Evolutionary conservation across 1,140 invertebrate genomes (phyloP).

Genomic region (Lepidostoma basale): DNA sequence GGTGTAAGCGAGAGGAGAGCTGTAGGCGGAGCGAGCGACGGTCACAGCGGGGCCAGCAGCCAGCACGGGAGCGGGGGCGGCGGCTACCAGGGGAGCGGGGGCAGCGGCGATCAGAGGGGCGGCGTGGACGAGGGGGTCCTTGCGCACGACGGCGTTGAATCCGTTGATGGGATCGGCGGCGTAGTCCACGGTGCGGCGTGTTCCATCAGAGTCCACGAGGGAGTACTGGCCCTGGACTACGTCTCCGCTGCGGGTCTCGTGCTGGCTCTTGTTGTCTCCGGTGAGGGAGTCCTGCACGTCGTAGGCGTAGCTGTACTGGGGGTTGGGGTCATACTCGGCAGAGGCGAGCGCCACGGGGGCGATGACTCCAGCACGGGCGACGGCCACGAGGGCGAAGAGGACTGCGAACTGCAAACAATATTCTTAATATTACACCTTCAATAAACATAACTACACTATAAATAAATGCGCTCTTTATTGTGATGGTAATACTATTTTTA

Average conservation of each 20-base stretch:
- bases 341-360: slow-evolving; percentile 41
- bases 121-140: slow-evolving; percentile 37
- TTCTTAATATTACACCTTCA: too few relatives aligned
- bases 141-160: slow-evolving; percentile 46
- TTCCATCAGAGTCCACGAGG: slow-evolving; percentile 65
- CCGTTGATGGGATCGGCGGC: slow-evolving; percentile 66
- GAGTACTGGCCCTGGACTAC: slow-evolving; percentile 66
- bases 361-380: slow-evolving; percentile 42
- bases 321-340: slow-evolving; percentile 51
- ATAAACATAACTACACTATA: too few relatives aligned
- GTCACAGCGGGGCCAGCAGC: slow-evolving; percentile 5
- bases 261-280: slow-evolving; percentile 67
- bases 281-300: slow-evolving; percentile 66
- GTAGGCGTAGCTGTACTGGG: slow-evolving; percentile 67
- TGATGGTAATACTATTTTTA: too few relatives aligned
- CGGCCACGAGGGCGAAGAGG: slow-evolving; percentile 48
- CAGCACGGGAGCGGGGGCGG: slow-evolving; percentile 65
- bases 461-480: too few relatives aligned
- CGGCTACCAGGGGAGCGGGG: slow-evolving; percentile 63
- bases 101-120: slow-evolving; percentile 53
- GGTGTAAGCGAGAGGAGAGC: slow-evolving; percentile 39
- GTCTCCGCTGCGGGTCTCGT: slow-evolving; percentile 67
- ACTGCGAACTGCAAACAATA: slow-evolving; percentile 50
- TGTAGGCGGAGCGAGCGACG: slow-evolving; percentile 36
- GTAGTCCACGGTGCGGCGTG: slow-evolving; percentile 64